Evolutionary conservation across 2,113 vertebrate genomes (phyloP).

Genomic region (Calidris pygmaea): DNA sequence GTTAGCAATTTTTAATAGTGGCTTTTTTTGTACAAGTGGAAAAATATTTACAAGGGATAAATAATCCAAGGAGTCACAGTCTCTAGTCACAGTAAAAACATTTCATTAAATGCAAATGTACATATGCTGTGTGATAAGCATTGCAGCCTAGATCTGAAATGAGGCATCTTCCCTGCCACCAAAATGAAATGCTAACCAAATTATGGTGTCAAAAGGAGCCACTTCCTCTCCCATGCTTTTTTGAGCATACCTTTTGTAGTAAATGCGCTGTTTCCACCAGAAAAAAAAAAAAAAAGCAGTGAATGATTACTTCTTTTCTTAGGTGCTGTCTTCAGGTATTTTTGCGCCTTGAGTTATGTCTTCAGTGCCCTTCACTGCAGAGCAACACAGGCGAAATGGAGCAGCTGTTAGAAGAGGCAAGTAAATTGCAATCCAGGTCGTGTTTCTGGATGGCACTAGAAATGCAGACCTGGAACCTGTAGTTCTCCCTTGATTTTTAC

Average conservation of each 20-base stretch:
- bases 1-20: background rate
- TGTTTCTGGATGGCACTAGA: background rate
- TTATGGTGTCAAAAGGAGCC: background rate
- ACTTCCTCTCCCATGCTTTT: background rate
- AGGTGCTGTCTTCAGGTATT: conserved; percentile 91
- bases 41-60: background rate
- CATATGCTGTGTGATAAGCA: background rate
- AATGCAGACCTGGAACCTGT: background rate
- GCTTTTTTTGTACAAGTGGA: background rate
- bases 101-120: background rate
- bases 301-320: background rate
- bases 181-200: conserved; percentile 16
- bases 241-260: background rate
- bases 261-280: background rate
- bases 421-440: background rate
- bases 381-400: conserved; percentile 72
- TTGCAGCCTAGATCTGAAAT: background rate
- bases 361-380: conserved; percentile 70
- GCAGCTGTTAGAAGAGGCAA: conserved; percentile 86
- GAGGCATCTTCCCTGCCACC: background rate
- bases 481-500: background rate
- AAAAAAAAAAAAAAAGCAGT: background rate
- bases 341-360: conserved; percentile 86
- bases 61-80: background rate
- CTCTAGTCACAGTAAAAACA: background rate